Percentiles rank a stretch among this genome's conserved stretches.
Evolutionary conservation across 37 sponge, comb jelly and placozoan genomes (phyloP).

Genomic region (Chondrosia reniformis): DNA sequence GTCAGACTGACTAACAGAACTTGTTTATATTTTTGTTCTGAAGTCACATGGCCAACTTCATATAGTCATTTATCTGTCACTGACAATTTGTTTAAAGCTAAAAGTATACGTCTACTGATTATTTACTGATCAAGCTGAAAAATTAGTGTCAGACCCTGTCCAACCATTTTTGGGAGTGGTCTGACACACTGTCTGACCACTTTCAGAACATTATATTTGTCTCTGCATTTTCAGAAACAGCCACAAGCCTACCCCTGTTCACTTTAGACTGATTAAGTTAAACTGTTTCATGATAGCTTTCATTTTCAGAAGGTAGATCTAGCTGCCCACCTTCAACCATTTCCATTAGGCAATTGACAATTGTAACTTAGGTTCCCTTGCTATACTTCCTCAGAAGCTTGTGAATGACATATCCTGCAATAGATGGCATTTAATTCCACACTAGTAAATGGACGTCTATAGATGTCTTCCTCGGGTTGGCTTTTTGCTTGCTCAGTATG

Average conservation of each 20-base stretch:
- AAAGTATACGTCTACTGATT: neutral
- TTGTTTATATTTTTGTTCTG: neutral
- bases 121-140: neutral
- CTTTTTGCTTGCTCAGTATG: too few relatives aligned
- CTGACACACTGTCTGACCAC: slow-evolving; percentile 36
- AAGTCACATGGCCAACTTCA: neutral
- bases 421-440: neutral
- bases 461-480: too few relatives aligned
- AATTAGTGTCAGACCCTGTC: neutral
- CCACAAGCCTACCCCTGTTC: neutral
- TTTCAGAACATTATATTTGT: slow-evolving; percentile 7
- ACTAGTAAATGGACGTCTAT: too few relatives aligned
- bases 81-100: neutral
- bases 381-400: neutral
- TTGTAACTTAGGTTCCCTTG: neutral
- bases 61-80: neutral
- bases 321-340: neutral
- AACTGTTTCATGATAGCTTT: neutral
- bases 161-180: slow-evolving; percentile 18
- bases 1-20: slow-evolving; percentile 9
- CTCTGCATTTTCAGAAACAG: neutral
- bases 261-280: neutral
- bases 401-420: neutral
- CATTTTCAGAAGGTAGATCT: neutral
- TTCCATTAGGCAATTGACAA: neutral